Percentiles rank a stretch among this genome's conserved stretches.
Conservation (phyloP, 2,113 vertebrate species). For the Dipodomys stephensi region DNA sequence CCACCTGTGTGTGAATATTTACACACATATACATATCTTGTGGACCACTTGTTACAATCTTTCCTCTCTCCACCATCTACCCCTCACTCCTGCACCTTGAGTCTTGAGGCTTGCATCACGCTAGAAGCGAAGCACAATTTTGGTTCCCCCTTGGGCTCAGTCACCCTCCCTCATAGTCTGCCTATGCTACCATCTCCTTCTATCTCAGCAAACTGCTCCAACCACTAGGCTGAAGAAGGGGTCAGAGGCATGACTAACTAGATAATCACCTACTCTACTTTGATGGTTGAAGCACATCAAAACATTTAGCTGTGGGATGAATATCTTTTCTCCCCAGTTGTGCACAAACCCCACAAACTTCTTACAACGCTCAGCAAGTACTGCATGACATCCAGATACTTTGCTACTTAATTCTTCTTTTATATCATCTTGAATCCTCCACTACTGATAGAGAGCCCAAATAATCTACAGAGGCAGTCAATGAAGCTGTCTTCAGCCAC, state of each 20-base stretch:
- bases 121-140: slow-evolving; percentile 4
- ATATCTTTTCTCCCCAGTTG: slow-evolving; percentile 1
- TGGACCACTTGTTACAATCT: neutral
- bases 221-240: neutral
- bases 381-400: neutral
- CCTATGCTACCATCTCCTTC: neutral
- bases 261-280: neutral
- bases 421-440: neutral
- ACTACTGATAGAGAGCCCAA: neutral
- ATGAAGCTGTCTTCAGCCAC: neutral
- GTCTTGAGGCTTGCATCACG: neutral
- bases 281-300: neutral
- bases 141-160: neutral
- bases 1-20: no score
- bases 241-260: neutral
- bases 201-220: neutral
- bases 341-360: neutral
- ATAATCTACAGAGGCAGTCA: neutral
- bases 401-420: neutral
- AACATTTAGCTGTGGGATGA: slow-evolving; percentile 9
- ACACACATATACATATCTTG: no score
- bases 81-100: neutral
- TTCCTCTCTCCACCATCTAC: neutral
- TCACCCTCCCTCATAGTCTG: neutral
- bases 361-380: neutral